Conservation (phyloP, 2,888 invertebrate genomes). For the Idaea aversata region DNA sequence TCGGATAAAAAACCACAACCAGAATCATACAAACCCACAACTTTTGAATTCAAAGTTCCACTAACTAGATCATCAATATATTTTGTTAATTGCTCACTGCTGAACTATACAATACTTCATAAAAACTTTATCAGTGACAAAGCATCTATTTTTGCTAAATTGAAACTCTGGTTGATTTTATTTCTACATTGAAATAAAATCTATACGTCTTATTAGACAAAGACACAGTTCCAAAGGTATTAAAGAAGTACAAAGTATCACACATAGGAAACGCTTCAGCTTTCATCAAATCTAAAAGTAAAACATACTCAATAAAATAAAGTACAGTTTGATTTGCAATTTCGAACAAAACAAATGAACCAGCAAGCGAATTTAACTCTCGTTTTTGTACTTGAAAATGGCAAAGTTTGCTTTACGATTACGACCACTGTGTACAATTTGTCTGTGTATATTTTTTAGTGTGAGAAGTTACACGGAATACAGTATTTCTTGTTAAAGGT, state of each 20-base stretch:
- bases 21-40: no score
- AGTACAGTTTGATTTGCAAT: background rate
- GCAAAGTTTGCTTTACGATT: background rate
- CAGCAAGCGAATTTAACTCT: background rate
- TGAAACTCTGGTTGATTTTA: no score
- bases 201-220: background rate
- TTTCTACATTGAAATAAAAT: no score
- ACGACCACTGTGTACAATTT: background rate
- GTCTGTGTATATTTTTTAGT: background rate
- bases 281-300: slow-evolving; percentile 1
- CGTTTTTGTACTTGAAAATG: background rate
- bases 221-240: background rate
- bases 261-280: background rate
- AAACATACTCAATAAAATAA: background rate
- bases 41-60: no score
- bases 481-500: no score
- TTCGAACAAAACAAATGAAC: background rate
- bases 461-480: no score
- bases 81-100: no score
- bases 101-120: no score
- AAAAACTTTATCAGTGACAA: no score
- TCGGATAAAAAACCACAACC: no score
- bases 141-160: no score
- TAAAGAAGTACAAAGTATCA: background rate
- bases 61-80: no score